Evolutionary conservation across 2,888 invertebrate species (phyloP), one percentile per base, ranked within the genome.

Genomic region (Mesorhabditis belari): DNA sequence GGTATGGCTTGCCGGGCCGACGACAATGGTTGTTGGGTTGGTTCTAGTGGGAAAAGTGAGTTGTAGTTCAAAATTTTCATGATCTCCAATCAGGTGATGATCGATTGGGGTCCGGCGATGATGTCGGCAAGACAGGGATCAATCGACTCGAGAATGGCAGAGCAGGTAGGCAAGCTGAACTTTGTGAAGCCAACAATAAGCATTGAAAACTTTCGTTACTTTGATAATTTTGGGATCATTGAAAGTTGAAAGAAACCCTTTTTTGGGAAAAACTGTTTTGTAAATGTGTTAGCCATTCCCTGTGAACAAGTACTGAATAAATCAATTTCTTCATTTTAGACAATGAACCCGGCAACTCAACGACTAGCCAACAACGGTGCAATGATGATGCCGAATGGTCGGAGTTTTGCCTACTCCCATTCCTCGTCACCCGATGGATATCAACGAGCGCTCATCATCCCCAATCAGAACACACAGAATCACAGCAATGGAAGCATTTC

Each of bases 41-140:
- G 80, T 80, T 27, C 64, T 80, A 29, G 74, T 74, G 49, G 80
- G 80, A 64, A 80, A 80, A 66, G 79, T 62, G 19, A 35, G n/a
- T 35, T 17, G 0, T 5, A 21, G 4, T 26, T 23, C n/a, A 5
- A 23, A 3, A 55, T 55, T n/a, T n/a, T 17, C 23, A 27, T 55
- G 17, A 25, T 24, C 3, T 17, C 4, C 62, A 63, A 0, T 55
- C 26, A 75, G 74, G 75, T 76, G 24, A 71, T 77, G 19, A 80
- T 80, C 49, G 80, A 80, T 61, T 80, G 80, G 80, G 79, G 79
- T 27, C 80, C 80, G 5, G 80, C 80, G 3, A 79, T 79, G 79
- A 56, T 69, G 50, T 73, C 72, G 52, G 76, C 73, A 5, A 61
- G 79, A 44, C 68, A 75, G 51, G 76, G 74, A 19, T 79, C 79